Evolutionary conservation across 2,888 invertebrate genomes (phyloP), one percentile per base, ranked within the genome.

Genomic region (Apodemia zela): DNA sequence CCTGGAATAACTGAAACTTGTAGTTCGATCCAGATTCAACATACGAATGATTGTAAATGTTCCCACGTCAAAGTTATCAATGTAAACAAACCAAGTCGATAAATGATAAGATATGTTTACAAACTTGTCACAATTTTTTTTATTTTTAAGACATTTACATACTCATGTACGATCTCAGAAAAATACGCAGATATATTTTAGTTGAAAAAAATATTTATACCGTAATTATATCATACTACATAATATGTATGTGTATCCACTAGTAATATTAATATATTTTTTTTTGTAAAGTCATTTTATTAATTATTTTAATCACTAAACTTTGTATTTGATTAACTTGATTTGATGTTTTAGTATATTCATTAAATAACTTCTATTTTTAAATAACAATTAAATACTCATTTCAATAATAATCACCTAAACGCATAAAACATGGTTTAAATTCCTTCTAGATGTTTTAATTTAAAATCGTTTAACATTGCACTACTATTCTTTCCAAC

Each of bases 1-100:
- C 78, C 93, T 93, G 77, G 59, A 81, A 82, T 21, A 25, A 59
- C 64, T 47, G 51, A 65, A 63, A 61, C 64, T 13, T 63, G 38
- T 61, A 63, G 49, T 33, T 51, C 18, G 47, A 45, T 33, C 54
- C 21, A 45, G 49, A 35, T 17, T 42, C n/a, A 49, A 58, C 10
- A 25, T 17, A 62, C 8, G 45, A 71, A 68, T 71, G 66, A 60
- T 25, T 57, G 61, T 3, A 54, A 65, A 38, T 59, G 45, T 71
- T 71, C 72, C 68, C 72, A 71, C 66, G 66, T 21, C 25, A 25
- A 18, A 21, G 54, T 54, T 54, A 25, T 54, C 25, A 54, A 54
- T 54, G 54, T 25, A 54, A 54, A 54, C 54, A 54, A 54, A 54
- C 21, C 10, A 51, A 51, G 15, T 5, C 25, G 54, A 21, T 21